A percentile compares a stretch with the other conserved stretches of the same genome.
Evolutionary conservation across 2,797 vertebrate species (phyloP).

Genomic region (Decapterus maruadsi): DNA sequence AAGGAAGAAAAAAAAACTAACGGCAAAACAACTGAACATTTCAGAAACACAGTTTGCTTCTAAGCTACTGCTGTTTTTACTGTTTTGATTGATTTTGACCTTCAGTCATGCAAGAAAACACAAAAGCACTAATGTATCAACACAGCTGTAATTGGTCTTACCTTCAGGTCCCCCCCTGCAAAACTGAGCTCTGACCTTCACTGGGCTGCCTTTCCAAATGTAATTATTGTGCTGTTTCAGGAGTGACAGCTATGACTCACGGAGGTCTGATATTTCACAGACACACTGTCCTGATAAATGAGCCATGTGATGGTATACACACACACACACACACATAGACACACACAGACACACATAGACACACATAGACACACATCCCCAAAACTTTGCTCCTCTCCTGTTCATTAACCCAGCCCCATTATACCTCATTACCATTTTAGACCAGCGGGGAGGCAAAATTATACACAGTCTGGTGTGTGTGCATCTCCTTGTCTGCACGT

Average conservation of each 20-base stretch:
- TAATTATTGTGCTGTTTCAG: conserved; percentile 56
- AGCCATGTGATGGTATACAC: conserved; percentile 49
- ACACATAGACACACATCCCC: conserved; percentile 39
- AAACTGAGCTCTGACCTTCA: conserved; percentile 63
- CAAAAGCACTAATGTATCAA: conserved; percentile 36
- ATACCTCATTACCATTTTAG: conserved; percentile 68
- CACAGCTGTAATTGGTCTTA: conserved; percentile 62
- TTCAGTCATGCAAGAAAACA: conserved; percentile 44
- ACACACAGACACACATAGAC: conserved; percentile 33
- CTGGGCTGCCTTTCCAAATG: conserved; percentile 37
- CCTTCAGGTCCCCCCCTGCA: conserved; percentile 40
- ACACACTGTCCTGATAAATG: conserved; percentile 58
- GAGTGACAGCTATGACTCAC: conserved; percentile 66
- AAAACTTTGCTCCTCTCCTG: conserved; percentile 65
- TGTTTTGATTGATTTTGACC: conserved; percentile 53
- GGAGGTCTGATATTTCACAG: conserved; percentile 52
- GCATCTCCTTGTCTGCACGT: neutral
- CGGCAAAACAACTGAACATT: neutral
- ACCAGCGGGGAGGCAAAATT: conserved; percentile 43
- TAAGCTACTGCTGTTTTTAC: conserved; percentile 15
- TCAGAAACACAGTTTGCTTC: neutral
- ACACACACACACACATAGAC: conserved; percentile 40
- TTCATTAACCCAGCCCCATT: conserved; percentile 74
- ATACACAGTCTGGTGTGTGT: conserved; percentile 18
- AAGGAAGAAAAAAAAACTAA: neutral